These are phyloP conservation scores for Haliclystus octoradiatus DNA, from an alignment of 30 jellyfish, hydroid and myxozoan species.

Conservation along the genomic window DNA sequence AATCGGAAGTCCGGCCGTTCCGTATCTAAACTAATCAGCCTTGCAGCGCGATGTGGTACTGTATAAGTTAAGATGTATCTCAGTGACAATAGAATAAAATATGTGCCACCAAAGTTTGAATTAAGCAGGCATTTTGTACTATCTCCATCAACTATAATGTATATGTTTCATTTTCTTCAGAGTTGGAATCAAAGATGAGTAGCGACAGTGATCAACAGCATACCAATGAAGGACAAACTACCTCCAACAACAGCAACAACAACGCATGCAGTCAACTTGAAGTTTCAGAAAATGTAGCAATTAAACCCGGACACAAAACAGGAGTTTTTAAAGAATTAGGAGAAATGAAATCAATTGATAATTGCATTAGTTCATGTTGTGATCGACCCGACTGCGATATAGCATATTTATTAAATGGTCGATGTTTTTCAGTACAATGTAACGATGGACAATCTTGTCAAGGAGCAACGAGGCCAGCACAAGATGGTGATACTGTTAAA, in stretches of 20 bases:
- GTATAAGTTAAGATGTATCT: too few relatives aligned
- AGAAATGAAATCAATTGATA: conserved; percentile 58
- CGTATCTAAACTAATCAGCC: too few relatives aligned
- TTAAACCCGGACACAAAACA: conserved; percentile 90
- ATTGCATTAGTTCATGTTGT: conserved; percentile 75
- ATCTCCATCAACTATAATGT: too few relatives aligned
- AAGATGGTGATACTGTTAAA: conserved; percentile 67
- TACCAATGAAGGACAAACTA: too few relatives aligned
- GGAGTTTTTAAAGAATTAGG: conserved; percentile 83
- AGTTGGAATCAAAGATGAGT: too few relatives aligned
- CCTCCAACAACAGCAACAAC: not conserved
- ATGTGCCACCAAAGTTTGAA: too few relatives aligned
- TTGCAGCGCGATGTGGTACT: too few relatives aligned
- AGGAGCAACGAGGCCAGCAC: conserved; percentile 80
- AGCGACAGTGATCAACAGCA: too few relatives aligned
- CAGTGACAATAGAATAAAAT: too few relatives aligned
- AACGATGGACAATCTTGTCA: conserved; percentile 74
- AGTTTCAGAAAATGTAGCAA: conserved; percentile 59
- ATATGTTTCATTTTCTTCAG: too few relatives aligned
- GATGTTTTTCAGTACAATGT: conserved; percentile 84
- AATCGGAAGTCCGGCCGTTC: too few relatives aligned
- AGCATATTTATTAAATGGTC: conserved; percentile 81
- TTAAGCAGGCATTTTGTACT: too few relatives aligned
- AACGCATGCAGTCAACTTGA: conserved; percentile 81
- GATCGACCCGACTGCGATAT: conserved; percentile 92